Conservation (phyloP, 2,113 vertebrate species). For the Alethe castanea region DNA sequence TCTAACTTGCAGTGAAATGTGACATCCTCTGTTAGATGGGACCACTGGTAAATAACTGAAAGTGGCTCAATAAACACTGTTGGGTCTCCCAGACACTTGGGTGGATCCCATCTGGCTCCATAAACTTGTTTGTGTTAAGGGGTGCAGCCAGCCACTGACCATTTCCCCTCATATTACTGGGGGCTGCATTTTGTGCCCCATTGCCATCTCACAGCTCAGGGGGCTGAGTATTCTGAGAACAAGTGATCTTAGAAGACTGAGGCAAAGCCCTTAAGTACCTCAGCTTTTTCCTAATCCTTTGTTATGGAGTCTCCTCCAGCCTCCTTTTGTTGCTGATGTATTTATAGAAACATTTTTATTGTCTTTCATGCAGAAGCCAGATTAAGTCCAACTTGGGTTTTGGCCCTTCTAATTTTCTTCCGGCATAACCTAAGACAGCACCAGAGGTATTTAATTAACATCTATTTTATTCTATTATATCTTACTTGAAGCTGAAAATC, state of each 20-base stretch:
- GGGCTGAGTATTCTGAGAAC: neutral
- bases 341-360: neutral
- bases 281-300: neutral
- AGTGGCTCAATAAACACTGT: neutral
- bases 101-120: neutral
- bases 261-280: neutral
- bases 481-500: slow-evolving; percentile 42
- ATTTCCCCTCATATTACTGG: neutral
- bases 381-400: neutral
- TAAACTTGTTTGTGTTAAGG: no score
- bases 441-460: slow-evolving; percentile 43
- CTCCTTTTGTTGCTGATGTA: neutral
- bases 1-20: neutral
- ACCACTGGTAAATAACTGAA: neutral
- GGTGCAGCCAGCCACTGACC: neutral
- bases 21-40: neutral
- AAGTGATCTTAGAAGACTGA: neutral
- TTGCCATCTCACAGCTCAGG: neutral
- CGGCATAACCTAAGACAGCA: neutral
- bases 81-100: neutral
- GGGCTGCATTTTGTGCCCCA: neutral
- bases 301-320: neutral
- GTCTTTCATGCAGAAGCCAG: neutral
- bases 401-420: neutral
- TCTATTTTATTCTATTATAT: slow-evolving; percentile 32